Evolutionary conservation across 2,888 invertebrate species (phyloP), one percentile per base, ranked within the genome.

Genomic region (Scaptomyza reducta): DNA sequence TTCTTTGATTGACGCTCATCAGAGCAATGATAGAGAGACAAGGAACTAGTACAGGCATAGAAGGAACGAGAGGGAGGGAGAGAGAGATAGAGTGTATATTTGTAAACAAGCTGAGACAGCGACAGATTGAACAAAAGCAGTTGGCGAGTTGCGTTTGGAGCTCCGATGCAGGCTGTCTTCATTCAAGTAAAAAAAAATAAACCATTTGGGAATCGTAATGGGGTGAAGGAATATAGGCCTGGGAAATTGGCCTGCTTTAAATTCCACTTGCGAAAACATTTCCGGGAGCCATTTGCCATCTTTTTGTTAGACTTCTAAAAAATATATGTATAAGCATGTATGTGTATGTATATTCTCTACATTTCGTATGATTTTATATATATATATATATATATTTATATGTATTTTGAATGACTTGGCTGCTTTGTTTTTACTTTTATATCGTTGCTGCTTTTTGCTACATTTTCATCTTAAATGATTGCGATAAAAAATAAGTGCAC

Each of bases 401-500:
- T 22, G 18, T 40, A 46, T 55, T 63, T 69, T 67, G 61, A 70
- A 63, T 69, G 68, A 78, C 64, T 79, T 62, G 45, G 53, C 64
- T 77, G 80, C 70, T 78, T 87, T 79, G 84, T 72, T 77, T 40
- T 87, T 77, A 70, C 79, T 79, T 77, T 63, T 59, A 63, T 70
- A 73, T 66, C 75, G 85, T 38, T 72, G 45, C n/a, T 62, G 75
- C 81, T 66, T 63, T 63, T 66, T 55, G 87, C 87, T 66, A 81
- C 80, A 87, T 85, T 85, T 83, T 79, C 74, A 79, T 79, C 84
- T 83, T 86, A 87, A 83, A 83, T 83, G 88, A 88, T 88, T 88
- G 86, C 86, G 70, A 85, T 83, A 83, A 87, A 83, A 87, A 83
- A 83, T 83, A 83, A 83, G 83, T 83, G 88, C 83, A 79, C 88